A percentile compares a stretch with the other conserved stretches of the same genome.
Evolutionary conservation across 1,140 invertebrate genomes (phyloP).

Genomic region (Scaptodrosophila lebanonensis): DNA sequence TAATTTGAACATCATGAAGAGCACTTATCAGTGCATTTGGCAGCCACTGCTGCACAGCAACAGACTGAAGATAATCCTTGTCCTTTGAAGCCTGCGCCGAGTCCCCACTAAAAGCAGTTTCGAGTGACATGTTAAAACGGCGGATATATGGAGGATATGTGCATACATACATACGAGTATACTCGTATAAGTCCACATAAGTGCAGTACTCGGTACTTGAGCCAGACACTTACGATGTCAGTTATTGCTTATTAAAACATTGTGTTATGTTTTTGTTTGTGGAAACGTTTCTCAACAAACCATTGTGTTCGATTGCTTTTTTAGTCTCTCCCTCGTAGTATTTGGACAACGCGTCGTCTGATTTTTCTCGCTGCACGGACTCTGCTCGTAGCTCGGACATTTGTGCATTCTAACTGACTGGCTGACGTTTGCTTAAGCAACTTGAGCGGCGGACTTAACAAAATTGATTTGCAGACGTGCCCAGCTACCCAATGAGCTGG

Average conservation of each 20-base stretch:
- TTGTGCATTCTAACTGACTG: too few relatives aligned
- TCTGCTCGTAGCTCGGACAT: too few relatives aligned
- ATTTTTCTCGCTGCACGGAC: conserved; percentile 49
- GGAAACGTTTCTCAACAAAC: conserved; percentile 30
- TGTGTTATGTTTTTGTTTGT: conserved; percentile 12
- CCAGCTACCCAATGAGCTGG: conserved; percentile 61
- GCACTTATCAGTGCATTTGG: conserved; percentile 62
- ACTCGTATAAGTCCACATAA: too few relatives aligned
- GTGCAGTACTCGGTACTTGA: conserved; percentile 30
- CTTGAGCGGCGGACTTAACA: conserved; percentile 20
- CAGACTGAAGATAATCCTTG: conserved; percentile 39
- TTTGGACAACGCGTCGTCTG: conserved; percentile 59
- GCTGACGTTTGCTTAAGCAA: conserved; percentile 1
- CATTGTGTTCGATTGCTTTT: conserved; percentile 59
- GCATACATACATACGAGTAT: too few relatives aligned
- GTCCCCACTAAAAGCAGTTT: too few relatives aligned
- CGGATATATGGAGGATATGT: too few relatives aligned
- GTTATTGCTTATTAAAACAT: conserved; percentile 62
- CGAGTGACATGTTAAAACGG: too few relatives aligned
- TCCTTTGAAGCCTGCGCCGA: too few relatives aligned
- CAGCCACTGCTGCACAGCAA: conserved; percentile 67
- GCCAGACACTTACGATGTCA: conserved; percentile 23
- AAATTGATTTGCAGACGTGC: conserved; percentile 71
- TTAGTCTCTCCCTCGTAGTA: too few relatives aligned
- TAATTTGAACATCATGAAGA: conserved; percentile 71